These are phyloP conservation scores for Mimumesa dahlbomi DNA, from an alignment of 2,888 invertebrate species.

Conservation along the genomic window DNA sequence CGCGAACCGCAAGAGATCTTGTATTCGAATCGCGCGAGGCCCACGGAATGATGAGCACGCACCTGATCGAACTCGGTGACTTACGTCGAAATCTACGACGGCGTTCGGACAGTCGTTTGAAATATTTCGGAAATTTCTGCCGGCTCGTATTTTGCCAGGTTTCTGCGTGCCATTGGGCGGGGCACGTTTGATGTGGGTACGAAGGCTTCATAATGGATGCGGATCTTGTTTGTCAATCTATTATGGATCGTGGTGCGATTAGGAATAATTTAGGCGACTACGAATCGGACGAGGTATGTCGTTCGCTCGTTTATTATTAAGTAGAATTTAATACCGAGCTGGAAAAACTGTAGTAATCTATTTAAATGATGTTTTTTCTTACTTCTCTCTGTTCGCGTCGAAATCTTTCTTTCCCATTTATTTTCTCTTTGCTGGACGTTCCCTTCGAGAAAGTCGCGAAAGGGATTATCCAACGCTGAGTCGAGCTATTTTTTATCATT, in stretches of 20 bases:
- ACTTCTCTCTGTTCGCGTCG: no score
- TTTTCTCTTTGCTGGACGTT: no score
- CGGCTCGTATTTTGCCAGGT: background rate
- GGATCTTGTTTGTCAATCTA: constrained; percentile 43
- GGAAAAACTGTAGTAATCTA: background rate
- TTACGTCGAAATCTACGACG: constrained; percentile 32
- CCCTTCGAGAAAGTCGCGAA: constrained; percentile 25
- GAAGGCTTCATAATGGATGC: constrained; percentile 37
- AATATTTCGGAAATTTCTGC: constrained; percentile 14
- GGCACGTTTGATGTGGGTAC: constrained; percentile 2
- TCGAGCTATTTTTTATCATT: constrained; percentile 56
- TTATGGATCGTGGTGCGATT: constrained; percentile 8
- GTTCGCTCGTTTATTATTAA: no score
- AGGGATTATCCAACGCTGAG: constrained; percentile 51
- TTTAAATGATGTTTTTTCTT: no score
- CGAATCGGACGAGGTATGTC: no score
- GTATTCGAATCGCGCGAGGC: constrained; percentile 36
- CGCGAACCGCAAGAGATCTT: constrained; percentile 54
- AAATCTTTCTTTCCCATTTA: no score
- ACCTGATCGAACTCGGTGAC: constrained; percentile 20
- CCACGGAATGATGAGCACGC: constrained; percentile 13
- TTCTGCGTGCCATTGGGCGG: constrained; percentile 33
- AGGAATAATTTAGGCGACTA: no score
- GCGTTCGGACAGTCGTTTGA: background rate
- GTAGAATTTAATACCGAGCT: background rate